Evolutionary conservation across 2,888 invertebrate genomes (phyloP).

Genomic region (Helobdella robusta): DNA sequence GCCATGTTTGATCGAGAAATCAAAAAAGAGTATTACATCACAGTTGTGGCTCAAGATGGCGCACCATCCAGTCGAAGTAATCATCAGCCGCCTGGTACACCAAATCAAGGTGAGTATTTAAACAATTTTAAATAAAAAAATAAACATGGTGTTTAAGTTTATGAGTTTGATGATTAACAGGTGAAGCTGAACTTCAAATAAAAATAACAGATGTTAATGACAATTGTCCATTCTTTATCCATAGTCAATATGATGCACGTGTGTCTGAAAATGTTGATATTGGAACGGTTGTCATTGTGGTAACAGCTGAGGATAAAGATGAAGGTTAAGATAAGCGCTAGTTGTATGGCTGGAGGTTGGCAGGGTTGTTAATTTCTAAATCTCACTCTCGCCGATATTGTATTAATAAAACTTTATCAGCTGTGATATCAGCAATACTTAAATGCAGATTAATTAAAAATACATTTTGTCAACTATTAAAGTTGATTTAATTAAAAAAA

Average conservation of each 20-base stretch:
- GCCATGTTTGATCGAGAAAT: constrained; percentile 88
- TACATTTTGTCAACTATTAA: too few relatives aligned
- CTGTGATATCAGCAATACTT: too few relatives aligned
- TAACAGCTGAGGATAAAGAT: constrained; percentile 97
- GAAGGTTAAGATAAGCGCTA: constrained; percentile 46
- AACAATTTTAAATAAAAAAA: background rate
- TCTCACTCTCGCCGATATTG: too few relatives aligned
- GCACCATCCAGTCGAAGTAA: constrained; percentile 84
- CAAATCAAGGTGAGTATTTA: constrained; percentile 69
- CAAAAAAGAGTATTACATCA: constrained; percentile 91
- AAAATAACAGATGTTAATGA: constrained; percentile 98
- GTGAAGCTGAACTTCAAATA: constrained; percentile 94
- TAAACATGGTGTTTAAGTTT: background rate
- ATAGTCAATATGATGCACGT: constrained; percentile 87
- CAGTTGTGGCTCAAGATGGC: constrained; percentile 90
- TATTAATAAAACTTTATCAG: too few relatives aligned
- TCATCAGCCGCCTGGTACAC: constrained; percentile 67
- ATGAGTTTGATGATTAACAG: too few relatives aligned
- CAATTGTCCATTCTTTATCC: constrained; percentile 95
- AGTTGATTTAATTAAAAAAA: too few relatives aligned
- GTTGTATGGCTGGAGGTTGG: background rate
- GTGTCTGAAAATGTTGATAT: constrained; percentile 93
- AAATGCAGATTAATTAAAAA: too few relatives aligned
- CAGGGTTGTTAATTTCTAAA: background rate
- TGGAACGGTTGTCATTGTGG: constrained; percentile 77